phyloP scores from a whole-genome alignment of 2,888 invertebrate species.

The Orthosia cruda region DNA sequence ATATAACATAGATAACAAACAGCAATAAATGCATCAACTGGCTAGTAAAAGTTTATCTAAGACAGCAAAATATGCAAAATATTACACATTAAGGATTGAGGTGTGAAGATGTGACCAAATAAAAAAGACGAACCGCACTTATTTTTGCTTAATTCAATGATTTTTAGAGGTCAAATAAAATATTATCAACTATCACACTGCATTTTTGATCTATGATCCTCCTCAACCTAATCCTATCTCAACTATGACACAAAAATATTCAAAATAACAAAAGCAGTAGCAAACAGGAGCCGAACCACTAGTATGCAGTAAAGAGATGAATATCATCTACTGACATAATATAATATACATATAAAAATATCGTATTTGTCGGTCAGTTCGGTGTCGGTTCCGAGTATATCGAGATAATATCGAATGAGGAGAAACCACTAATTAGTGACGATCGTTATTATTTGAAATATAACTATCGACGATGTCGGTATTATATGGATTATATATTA shows the following conservation, averaged over 20 bases:
- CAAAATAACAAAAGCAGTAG: slow-evolving; percentile 42
- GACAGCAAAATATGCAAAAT: too few species aligned
- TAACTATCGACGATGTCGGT: slow-evolving; percentile 40
- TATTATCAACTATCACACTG: neutral
- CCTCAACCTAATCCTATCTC: neutral
- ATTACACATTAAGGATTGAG: too few species aligned
- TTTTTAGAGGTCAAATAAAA: neutral
- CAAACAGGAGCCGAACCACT: slow-evolving; percentile 33
- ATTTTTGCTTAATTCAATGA: too few species aligned
- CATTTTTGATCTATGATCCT: neutral
- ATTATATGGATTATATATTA: slow-evolving; percentile 7
- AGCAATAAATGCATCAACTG: too few species aligned
- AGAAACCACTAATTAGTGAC: slow-evolving; percentile 61
- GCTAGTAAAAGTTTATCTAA: too few species aligned
- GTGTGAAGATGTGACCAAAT: too few species aligned
- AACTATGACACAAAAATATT: slow-evolving; percentile 14
- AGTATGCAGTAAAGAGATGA: slow-evolving; percentile 42
- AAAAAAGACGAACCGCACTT: too few species aligned
- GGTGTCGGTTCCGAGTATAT: slow-evolving; percentile 61
- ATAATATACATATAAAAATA: slow-evolving; percentile 34
- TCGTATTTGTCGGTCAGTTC: slow-evolving; percentile 30
- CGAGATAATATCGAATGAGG: slow-evolving; percentile 61
- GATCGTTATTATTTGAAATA: slow-evolving; percentile 63
- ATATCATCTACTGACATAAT: slow-evolving; percentile 33
- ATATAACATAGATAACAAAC: too few species aligned